These are phyloP conservation scores for Theristicus caerulescens DNA, from an alignment of 2,113 vertebrate genomes.

Conservation along the genomic window DNA sequence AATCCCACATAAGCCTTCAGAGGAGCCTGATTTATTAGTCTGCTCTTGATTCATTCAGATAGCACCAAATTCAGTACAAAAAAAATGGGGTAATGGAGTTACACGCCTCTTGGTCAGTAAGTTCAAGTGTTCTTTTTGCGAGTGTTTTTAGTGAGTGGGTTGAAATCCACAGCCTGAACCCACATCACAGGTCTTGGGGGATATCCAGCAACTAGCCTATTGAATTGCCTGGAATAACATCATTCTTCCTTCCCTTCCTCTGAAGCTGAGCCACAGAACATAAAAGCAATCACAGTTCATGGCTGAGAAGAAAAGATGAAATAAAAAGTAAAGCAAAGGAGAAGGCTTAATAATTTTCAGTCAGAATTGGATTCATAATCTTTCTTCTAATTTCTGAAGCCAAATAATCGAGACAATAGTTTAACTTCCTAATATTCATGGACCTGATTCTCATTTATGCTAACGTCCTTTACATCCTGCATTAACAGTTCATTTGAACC, in stretches of 20 bases:
- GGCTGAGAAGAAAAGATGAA: background rate
- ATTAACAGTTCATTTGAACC: slow-evolving; percentile 22
- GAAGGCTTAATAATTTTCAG: background rate
- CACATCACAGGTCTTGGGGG: accelerated
- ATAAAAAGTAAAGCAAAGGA: background rate
- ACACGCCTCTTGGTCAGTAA: background rate
- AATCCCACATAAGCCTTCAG: background rate
- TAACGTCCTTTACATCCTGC: background rate
- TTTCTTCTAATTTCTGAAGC: background rate
- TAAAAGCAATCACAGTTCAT: background rate
- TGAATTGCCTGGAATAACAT: background rate
- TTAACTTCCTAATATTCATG: background rate
- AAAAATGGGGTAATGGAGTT: background rate
- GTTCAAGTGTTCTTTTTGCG: background rate
- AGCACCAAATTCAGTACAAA: background rate
- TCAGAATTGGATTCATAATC: background rate
- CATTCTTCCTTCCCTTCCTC: background rate
- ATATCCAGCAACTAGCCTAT: background rate
- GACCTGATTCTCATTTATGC: background rate
- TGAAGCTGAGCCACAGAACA: background rate
- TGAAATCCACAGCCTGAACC: background rate
- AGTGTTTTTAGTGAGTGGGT: background rate
- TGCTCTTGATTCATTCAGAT: background rate
- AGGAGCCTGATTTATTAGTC: background rate
- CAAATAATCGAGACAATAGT: background rate